Conservation (phyloP, 2,113 vertebrate species). For the Terrapene triunguis region DNA sequence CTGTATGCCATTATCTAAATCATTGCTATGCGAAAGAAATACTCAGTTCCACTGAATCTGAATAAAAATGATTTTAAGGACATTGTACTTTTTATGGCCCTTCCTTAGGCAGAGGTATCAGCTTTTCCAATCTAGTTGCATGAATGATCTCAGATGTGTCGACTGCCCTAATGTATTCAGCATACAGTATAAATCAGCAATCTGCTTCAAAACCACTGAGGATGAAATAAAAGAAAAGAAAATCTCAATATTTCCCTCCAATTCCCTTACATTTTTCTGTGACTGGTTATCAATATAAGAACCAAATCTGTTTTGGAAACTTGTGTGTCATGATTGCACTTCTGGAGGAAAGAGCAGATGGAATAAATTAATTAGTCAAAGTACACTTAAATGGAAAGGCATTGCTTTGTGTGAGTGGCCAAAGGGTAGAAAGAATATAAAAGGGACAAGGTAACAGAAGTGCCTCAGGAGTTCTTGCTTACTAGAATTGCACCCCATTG, state of each 20-base stretch:
- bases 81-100: neutral
- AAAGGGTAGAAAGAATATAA: constrained; percentile 76
- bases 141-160: constrained; percentile 30
- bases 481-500: constrained; percentile 58
- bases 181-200: constrained; percentile 22
- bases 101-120: neutral
- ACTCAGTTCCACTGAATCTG: neutral
- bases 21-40: neutral
- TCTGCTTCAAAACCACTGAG: neutral
- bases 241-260: constrained; percentile 27
- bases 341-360: constrained; percentile 87
- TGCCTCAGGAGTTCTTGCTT: constrained; percentile 65
- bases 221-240: constrained; percentile 45
- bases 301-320: constrained; percentile 84
- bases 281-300: constrained; percentile 83
- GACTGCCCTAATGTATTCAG: neutral
- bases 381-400: constrained; percentile 88
- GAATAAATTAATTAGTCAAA: constrained; percentile 90
- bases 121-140: constrained; percentile 7
- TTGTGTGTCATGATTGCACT: constrained; percentile 84
- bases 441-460: constrained; percentile 69
- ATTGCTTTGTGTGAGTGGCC: constrained; percentile 89
- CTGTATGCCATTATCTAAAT: too few species aligned
- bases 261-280: constrained; percentile 54
- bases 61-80: neutral